Base-by-base conservation (phyloP, 2,113 vertebrate genomes). In the Anthoscopus minutus region DNA sequence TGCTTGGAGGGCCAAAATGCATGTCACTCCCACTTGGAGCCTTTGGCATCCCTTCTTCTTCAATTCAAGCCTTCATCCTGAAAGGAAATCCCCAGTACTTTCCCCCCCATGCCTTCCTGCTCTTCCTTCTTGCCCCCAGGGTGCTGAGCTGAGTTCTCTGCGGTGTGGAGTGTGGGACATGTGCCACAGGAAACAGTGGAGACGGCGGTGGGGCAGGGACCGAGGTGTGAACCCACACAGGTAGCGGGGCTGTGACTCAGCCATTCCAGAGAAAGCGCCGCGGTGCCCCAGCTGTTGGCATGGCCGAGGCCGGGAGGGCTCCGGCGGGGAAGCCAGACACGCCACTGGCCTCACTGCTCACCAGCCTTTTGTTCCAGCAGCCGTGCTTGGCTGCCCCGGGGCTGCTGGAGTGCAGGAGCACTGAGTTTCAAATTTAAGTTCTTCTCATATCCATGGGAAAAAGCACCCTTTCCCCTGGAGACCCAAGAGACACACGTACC, bases 201-300 rank as follows among this genome's bases (percentile, higher is more conserved):
- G 97, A 97, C 95, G 0, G 89, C 10, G 33, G 83, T 6, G 0
- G 65, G 80, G 81, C 83, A 35, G 62, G 78, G 51, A 28, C 45
- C 73, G 88, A 93, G 93, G 93, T 96, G 93, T 16, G n/a, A 86
- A 69, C 74, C 51, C 4, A 9, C 3, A 3, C 77, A 73, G 84
- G 88, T 95, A 92, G 85, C 37, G 12, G 74, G 57, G 87, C 72
- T 2, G 14, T 97, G 97, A 97, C 77, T 97, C 96, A 96, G 78
- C 57, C 50, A 13, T 1, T 33, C 4, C 0, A 72, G 66, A 56
- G 89, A 89, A 73, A 81, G 60, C 23, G 0, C 22, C 1, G 2
- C 0, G 4, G 60, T 89, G 69, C 37, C 74, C 53, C 70, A 54
- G 85, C 76, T 6, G 8, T 7, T 3, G 6, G 81, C 56, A 64